Conservation (phyloP, 2,113 vertebrate genomes). For the Lycaon pictus region DNA sequence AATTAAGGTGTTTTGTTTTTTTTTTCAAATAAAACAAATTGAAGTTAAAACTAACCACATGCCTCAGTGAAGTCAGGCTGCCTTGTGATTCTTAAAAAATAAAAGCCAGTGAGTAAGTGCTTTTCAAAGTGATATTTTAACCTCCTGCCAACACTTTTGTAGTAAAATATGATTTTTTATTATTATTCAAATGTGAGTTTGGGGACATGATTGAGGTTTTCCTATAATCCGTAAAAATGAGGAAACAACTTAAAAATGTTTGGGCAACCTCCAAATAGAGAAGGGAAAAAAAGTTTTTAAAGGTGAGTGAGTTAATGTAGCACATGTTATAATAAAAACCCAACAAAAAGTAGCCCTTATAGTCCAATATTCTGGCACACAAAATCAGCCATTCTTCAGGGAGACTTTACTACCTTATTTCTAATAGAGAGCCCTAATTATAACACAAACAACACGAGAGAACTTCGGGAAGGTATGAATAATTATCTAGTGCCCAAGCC, state of each 20-base stretch:
- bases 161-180: slow-evolving; percentile 86
- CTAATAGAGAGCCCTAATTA: slow-evolving; percentile 82
- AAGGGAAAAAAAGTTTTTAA: slow-evolving; percentile 78
- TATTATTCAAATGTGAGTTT: slow-evolving; percentile 83
- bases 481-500: slow-evolving; percentile 65
- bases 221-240: slow-evolving; percentile 85
- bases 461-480: slow-evolving; percentile 54
- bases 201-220: slow-evolving; percentile 85
- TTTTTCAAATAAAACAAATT: slow-evolving; percentile 83
- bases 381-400: slow-evolving; percentile 66
- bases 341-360: slow-evolving; percentile 79
- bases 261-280: slow-evolving; percentile 81
- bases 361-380: slow-evolving; percentile 75
- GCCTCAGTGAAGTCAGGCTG: slow-evolving; percentile 76
- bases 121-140: slow-evolving; percentile 86
- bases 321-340: slow-evolving; percentile 84
- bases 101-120: slow-evolving; percentile 85
- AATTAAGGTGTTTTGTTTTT: slow-evolving; percentile 62
- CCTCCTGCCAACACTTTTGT: slow-evolving; percentile 83
- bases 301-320: slow-evolving; percentile 82
- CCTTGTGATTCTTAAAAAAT: slow-evolving; percentile 77
- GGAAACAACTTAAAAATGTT: slow-evolving; percentile 87
- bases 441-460: slow-evolving; percentile 60
- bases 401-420: slow-evolving; percentile 78
- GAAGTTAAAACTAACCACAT: slow-evolving; percentile 84